Evolutionary conservation across 1,140 invertebrate genomes (phyloP).

Genomic region (Zaprionus gabonicus): DNA sequence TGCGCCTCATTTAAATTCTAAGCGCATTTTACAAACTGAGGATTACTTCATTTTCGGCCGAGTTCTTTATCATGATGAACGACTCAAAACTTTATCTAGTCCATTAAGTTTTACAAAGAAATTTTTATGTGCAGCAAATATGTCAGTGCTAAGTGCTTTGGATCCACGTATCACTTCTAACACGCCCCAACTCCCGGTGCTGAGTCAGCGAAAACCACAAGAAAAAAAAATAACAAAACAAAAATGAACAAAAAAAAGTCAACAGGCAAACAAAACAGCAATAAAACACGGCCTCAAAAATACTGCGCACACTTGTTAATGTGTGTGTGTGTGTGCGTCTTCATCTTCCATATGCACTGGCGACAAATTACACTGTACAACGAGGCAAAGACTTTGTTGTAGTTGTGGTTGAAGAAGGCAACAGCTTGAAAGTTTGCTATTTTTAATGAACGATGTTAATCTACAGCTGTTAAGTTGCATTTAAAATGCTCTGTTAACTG

Average conservation of each 20-base stretch:
- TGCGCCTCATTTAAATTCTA: slow-evolving; percentile 69
- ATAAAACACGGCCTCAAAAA: slow-evolving; percentile 76
- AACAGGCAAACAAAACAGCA: slow-evolving; percentile 59
- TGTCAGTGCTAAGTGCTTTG: slow-evolving; percentile 68
- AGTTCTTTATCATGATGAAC: not conserved
- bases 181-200: slow-evolving; percentile 13
- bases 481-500: not conserved
- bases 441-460: not conserved
- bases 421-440: not conserved
- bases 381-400: not conserved
- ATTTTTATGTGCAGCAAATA: slow-evolving; percentile 63
- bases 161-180: slow-evolving; percentile 57
- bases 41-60: slow-evolving; percentile 20
- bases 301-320: slow-evolving; percentile 26
- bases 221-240: slow-evolving; percentile 48
- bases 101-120: slow-evolving; percentile 77
- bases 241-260: slow-evolving; percentile 16
- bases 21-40: slow-evolving; percentile 44
- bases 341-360: slow-evolving; percentile 27
- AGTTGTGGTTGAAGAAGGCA: not conserved
- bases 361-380: slow-evolving; percentile 43
- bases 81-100: slow-evolving; percentile 73
- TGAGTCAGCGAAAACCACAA: slow-evolving; percentile 71
- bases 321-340: slow-evolving; percentile 11
- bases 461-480: not conserved